Percentiles rank a stretch among this genome's conserved stretches.
Conservation (phyloP, 2,113 vertebrate species). For the Lonchura striata region DNA sequence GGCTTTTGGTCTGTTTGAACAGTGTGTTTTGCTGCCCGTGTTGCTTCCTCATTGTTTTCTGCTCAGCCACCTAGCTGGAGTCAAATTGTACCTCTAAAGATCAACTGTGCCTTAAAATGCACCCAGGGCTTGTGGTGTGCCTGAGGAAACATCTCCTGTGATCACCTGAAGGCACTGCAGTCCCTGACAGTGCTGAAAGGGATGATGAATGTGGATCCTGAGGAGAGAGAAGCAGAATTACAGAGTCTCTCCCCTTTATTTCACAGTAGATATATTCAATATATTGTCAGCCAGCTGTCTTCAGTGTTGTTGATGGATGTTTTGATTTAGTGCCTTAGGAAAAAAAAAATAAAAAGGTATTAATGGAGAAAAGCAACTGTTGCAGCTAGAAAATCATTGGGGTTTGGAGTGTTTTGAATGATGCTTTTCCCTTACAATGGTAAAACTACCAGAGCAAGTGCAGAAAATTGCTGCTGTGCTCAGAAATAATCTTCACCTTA, state of each 20-base stretch:
- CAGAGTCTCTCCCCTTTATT: not conserved
- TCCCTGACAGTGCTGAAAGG: not conserved
- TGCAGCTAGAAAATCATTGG: not conserved
- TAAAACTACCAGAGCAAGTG: not conserved
- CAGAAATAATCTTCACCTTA: constrained; percentile 1
- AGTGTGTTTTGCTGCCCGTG: accelerated
- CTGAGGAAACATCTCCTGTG: not conserved
- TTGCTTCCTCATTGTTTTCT: not conserved
- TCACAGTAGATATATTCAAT: not conserved
- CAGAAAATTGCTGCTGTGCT: not conserved
- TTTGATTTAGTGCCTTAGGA: not conserved
- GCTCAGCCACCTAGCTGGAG: not conserved
- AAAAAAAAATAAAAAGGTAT: not conserved
- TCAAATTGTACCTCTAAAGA: not conserved
- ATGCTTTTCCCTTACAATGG: not conserved
- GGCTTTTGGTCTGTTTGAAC: not conserved
- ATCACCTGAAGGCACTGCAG: not conserved
- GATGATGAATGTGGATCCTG: not conserved
- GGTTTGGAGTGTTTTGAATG: not conserved
- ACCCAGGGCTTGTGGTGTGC: not conserved
- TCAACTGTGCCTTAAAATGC: not conserved
- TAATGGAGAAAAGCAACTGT: not conserved
- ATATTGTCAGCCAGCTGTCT: constrained; percentile 8
- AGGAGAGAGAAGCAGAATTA: not conserved
- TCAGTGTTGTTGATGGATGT: not conserved